Percentiles rank a stretch among this genome's conserved stretches.
Conservation (phyloP, 2,797 vertebrate genomes). For the Gobio occitaniae region DNA sequence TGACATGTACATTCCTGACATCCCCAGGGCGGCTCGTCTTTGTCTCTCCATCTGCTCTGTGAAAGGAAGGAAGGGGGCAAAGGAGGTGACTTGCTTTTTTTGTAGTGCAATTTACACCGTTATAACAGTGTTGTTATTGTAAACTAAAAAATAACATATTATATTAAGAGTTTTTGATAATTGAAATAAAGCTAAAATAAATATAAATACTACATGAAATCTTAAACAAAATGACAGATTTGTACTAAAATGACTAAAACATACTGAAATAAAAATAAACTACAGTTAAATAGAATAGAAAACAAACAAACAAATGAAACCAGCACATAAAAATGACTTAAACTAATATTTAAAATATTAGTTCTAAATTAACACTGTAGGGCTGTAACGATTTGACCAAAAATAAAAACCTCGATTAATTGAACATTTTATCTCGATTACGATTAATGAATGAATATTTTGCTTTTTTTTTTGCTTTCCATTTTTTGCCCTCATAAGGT, state of each 20-base stretch:
- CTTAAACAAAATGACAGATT: neutral
- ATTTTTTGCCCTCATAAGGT: too few species aligned
- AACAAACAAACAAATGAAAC: too few species aligned
- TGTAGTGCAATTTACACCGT: neutral
- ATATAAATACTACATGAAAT: neutral
- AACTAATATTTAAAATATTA: neutral
- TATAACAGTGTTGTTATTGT: neutral
- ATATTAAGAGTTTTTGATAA: neutral
- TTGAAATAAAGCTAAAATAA: neutral
- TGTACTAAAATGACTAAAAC: neutral
- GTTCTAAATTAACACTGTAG: too few species aligned
- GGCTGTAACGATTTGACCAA: too few species aligned
- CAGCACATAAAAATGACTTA: too few species aligned
- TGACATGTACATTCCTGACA: constrained; percentile 95
- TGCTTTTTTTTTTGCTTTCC: too few species aligned
- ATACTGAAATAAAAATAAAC: neutral
- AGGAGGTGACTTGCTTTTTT: constrained; percentile 81
- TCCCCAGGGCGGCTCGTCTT: constrained; percentile 93
- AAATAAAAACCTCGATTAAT: too few species aligned
- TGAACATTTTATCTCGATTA: too few species aligned
- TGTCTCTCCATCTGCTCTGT: constrained; percentile 98
- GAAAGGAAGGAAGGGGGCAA: constrained; percentile 95
- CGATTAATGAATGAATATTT: too few species aligned
- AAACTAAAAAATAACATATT: neutral
- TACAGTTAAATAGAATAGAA: neutral